Percentiles rank a stretch among this genome's conserved stretches.
Conservation (phyloP, 2,113 vertebrate genomes). For the Apistogramma diplotaenia region DNA sequence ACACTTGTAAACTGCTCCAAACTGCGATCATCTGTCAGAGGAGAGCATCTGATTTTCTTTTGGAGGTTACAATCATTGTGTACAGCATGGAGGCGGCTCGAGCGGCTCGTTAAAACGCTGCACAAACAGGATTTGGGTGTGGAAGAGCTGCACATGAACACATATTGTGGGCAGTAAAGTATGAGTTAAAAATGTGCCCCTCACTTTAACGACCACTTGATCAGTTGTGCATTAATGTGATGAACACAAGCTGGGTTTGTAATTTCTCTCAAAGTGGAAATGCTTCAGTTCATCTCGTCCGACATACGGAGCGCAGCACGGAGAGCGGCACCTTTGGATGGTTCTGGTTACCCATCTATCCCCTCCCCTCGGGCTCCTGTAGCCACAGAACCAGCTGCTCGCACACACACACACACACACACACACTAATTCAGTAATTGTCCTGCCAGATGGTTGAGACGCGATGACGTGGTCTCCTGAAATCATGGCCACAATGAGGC, state of each 20-base stretch:
- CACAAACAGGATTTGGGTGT: background rate
- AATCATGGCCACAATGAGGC: conserved; percentile 52
- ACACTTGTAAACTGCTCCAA: background rate
- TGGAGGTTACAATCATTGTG: background rate
- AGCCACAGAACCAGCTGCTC: conserved; percentile 23
- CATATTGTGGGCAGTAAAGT: background rate
- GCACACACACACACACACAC: conserved; percentile 8
- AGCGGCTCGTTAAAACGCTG: background rate
- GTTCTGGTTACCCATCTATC: conserved; percentile 26
- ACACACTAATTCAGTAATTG: conserved; percentile 33
- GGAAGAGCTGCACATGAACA: background rate
- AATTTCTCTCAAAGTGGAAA: background rate
- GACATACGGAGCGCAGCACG: conserved; percentile 46
- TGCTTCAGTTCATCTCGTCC: conserved; percentile 21
- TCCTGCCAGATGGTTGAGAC: conserved; percentile 63
- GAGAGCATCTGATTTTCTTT: background rate
- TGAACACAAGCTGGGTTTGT: background rate
- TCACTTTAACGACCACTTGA: background rate
- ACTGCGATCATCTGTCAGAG: background rate
- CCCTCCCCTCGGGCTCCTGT: conserved; percentile 24
- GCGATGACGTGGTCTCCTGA: conserved; percentile 60
- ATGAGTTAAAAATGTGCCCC: background rate
- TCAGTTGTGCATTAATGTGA: background rate
- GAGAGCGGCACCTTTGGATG: conserved; percentile 18
- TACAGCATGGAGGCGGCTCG: background rate